Evolutionary conservation across 2,797 vertebrate species (phyloP), one percentile per base, ranked within the genome.

Genomic region (Enteromius anoplus): DNA sequence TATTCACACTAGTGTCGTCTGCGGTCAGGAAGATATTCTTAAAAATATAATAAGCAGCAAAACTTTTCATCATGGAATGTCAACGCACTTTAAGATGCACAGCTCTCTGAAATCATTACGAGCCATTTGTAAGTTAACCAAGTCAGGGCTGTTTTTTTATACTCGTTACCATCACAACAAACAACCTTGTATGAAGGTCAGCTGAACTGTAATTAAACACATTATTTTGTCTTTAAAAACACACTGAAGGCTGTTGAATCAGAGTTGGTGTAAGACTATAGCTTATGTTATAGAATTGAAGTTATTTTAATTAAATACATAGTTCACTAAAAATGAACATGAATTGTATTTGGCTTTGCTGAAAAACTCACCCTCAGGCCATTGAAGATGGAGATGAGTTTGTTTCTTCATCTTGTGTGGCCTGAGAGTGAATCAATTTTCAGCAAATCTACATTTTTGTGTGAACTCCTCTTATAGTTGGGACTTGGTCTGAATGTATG

Each of bases 181-280:
- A 71, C 53, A 60, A 7, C 53, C 53, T 47, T 71, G 40, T 79
- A 79, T 10, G n/a, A 8, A 79, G 47, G 47, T 79, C 77, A 79
- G 47, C 17, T 47, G 23, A 64, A 64, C 75, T 60, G 32, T 15
- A 79, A 40, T 32, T 23, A 79, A 66, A 79, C 53, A 19, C 17
- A 23, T 78, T 68, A 40, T 40, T 78, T 51, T 51, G 47, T 53
- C 32, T 79, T 53, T 40, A 42, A 42, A 60, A 53, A 53, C 29
- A 55, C 64, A 79, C 64, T 11, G 2, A 49, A 42, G n/a, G 37
- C 40, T 34, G 40, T 47, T 62, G 19, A 60, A 62, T 71, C 51
- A 29, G 60, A 32, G 32, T 26, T 34, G 42, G 17, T 65, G 3
- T 15, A 17, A 42, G 49, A 80, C 49, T 55, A 58, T 26, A 45